Conservation (phyloP, 2,888 invertebrate genomes). For the Eubasilissa splendida region DNA sequence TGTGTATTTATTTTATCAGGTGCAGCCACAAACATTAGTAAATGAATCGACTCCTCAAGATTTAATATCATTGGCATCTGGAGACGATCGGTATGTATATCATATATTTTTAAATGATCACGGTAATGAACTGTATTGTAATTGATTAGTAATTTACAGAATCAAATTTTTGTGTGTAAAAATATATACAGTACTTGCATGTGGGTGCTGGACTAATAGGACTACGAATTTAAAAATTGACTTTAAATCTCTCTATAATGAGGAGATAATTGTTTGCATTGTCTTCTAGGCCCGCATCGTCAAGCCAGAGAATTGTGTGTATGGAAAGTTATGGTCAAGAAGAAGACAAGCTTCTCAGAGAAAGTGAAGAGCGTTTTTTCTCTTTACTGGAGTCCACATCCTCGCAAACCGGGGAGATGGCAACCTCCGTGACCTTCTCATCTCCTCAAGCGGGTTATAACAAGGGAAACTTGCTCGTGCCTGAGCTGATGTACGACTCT, state of each 20-base stretch:
- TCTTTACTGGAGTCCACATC: background rate
- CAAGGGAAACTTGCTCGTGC: background rate
- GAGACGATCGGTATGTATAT: slow-evolving; percentile 3
- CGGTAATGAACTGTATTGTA: too few species aligned
- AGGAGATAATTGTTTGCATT: background rate
- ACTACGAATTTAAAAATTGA: too few species aligned
- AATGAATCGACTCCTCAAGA: slow-evolving; percentile 8
- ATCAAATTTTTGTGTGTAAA: too few species aligned
- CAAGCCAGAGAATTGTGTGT: slow-evolving; percentile 6
- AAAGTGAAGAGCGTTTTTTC: slow-evolving; percentile 11
- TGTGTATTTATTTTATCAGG: background rate
- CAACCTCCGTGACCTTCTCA: background rate
- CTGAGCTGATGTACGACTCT: background rate
- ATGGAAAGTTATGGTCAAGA: slow-evolving; percentile 12
- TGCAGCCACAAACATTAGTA: slow-evolving; percentile 7
- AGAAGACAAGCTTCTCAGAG: slow-evolving; percentile 2
- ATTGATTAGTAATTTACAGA: too few species aligned
- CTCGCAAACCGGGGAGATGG: background rate
- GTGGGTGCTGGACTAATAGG: too few species aligned
- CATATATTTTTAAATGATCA: too few species aligned
- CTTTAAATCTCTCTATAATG: too few species aligned
- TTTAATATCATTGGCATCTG: slow-evolving; percentile 4
- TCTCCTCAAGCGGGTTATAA: slow-evolving; percentile 1
- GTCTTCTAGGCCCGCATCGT: slow-evolving; percentile 2
- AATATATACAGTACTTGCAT: too few species aligned